These are phyloP conservation scores for Laterallus jamaicensis DNA, from an alignment of 2,113 vertebrate species.

Conservation along the genomic window DNA sequence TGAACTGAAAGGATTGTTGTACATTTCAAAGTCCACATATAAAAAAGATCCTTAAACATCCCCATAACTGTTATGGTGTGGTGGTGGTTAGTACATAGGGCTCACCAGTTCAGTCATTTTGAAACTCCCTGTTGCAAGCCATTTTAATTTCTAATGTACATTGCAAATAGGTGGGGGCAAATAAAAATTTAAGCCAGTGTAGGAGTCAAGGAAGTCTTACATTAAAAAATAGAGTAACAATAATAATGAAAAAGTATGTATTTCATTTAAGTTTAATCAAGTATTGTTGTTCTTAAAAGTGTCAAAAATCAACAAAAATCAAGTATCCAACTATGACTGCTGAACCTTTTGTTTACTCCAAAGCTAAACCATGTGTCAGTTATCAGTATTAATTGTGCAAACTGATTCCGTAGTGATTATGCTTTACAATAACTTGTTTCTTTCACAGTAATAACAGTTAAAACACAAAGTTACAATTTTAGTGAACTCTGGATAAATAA, in stretches of 20 bases:
- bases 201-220: not conserved
- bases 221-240: not conserved
- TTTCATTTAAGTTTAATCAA: not conserved
- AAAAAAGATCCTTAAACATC: not conserved
- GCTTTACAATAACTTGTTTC: not conserved
- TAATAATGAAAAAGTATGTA: not conserved
- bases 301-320: not conserved
- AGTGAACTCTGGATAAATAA: not conserved
- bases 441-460: not conserved
- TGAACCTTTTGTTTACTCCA: not conserved
- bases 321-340: not conserved
- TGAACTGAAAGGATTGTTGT: not conserved
- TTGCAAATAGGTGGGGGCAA: not conserved
- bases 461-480: not conserved
- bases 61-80: not conserved
- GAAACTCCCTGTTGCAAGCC: not conserved
- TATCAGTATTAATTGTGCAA: not conserved
- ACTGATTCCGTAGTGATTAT: not conserved
- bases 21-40: not conserved
- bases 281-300: not conserved
- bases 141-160: not conserved
- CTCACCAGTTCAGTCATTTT: not conserved
- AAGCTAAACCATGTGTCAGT: not conserved
- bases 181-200: not conserved
- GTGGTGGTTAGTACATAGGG: not conserved